Evolutionary conservation across 1,140 invertebrate species (phyloP), one percentile per base, ranked within the genome.

Genomic region (Frieseomelitta varia): DNA sequence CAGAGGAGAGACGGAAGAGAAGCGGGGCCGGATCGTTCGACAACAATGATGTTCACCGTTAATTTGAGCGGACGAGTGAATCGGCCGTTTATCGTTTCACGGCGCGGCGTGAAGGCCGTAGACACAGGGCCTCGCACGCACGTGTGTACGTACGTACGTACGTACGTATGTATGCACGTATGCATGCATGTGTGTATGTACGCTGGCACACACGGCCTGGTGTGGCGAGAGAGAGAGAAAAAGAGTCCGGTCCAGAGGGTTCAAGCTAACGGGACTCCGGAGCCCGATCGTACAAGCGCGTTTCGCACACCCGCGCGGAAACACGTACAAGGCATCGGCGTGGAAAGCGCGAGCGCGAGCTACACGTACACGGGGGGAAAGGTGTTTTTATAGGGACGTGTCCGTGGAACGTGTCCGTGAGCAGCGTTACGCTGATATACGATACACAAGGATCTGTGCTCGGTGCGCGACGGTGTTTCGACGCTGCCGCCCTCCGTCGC

Each of bases 241-340:
- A 8, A 6, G 39, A 47, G 88, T 88, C 88, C 86, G 89, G 89
- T 89, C 87, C 88, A 87, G 91, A 93, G 92, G 91, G 90, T 93
- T 92, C 91, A 92, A 93, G 90, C 84, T 93, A 93, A 93, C 92
- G 92, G 92, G 90, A 93, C 90, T 47, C 79, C 61, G 55, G 53
- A 91, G 88, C 89, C 8, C 90, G 90, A 92, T 92, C 90, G 83
- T 90, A 67, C 27, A 85, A 81, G 89, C 81, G 83, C 74, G 69
- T 78, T 71, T 69, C 85, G 81, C 75, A 83, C 68, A 78, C 82
- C 76, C 63, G 75, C 75, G 72, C 51, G 82, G 74, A 11, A 56
- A 85, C 81, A 82, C 83, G 69, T n/a, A 51, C 53, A 6, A 47
- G 39, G 39, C 39, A 39, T 6, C 39, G 39, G 6, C 39, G 39